Evolutionary conservation across 2,113 vertebrate species (phyloP), one percentile per base, ranked within the genome.

Genomic region (Erythrocercus mccallii): DNA sequence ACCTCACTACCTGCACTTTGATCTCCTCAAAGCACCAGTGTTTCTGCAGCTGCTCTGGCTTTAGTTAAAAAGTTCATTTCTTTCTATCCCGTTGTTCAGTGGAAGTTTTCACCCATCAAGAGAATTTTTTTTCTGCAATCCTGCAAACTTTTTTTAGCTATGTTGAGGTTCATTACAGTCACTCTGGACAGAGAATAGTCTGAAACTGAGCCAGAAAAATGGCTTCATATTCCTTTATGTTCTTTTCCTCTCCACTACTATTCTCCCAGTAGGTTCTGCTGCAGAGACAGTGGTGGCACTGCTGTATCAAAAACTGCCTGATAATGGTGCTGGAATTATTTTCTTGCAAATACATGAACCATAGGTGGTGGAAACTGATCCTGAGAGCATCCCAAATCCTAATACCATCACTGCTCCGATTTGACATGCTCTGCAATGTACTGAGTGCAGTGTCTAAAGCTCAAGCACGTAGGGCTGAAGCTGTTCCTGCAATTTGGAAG

Each of bases 391-490:
- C 19, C 11, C n/a, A 86, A 30, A 50, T 38, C 64, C 47, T 65
- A 37, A 54, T 53, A 58, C 7, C 2, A 0, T 20, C 47, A 19
- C 27, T 38, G 42, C 37, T 58, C 47, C 0, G 0, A 19, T 28
- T 3, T 66, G 58, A 78, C 23, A 2, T 7, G n/a, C 11, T 74
- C 35, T 57, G 44, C n/a, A 42, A 6, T 1, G 2, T 33, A 38
- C 4, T 3, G 2, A 57, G 33, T 1, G 5, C 68, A 53, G 8
- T 1, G 1, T 42, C 17, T 64, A 4, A 72, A 89, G 74, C 23
- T 16, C 25, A 45, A 80, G 22, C 12, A 38, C 5, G 7, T 15
- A 21, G 37, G 0, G 0, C 40, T 61, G 62, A 69, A 8, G 28
- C 19, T 77, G 5, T 4, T 72, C 51, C 35, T 92, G 44, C 33